Evolutionary conservation across 2,113 vertebrate genomes (phyloP).

Genomic region (Eulemur rufifrons): DNA sequence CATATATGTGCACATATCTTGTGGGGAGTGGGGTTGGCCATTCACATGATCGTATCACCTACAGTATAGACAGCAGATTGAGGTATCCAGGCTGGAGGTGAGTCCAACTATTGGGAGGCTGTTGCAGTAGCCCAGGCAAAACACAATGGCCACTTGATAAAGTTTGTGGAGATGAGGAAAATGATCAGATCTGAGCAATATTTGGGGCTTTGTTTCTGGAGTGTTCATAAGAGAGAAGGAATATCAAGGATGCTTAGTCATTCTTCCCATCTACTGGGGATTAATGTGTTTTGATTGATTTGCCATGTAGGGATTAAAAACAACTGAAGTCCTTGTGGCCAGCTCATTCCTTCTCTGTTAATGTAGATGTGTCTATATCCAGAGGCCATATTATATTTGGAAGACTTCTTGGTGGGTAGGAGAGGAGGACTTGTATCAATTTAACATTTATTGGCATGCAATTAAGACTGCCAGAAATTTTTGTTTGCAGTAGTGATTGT

Average conservation of each 20-base stretch:
- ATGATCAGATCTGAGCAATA: not conserved
- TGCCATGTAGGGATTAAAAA: not conserved
- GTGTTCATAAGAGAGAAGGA: not conserved
- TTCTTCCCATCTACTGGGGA: not conserved
- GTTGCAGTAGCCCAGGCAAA: not conserved
- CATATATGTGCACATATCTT: no score
- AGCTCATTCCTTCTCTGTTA: not conserved
- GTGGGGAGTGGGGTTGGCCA: not conserved
- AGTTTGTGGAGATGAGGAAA: not conserved
- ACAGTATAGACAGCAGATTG: not conserved
- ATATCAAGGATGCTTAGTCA: not conserved
- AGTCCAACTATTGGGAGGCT: not conserved
- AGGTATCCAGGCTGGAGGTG: not conserved
- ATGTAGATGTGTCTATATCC: not conserved
- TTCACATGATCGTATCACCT: not conserved
- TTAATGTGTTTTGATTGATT: not conserved
- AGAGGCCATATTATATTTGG: not conserved
- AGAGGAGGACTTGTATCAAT: not conserved
- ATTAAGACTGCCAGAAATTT: not conserved
- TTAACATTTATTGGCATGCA: not conserved
- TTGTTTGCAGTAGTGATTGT: not conserved
- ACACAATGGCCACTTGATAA: not conserved
- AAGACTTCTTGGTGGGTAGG: not conserved
- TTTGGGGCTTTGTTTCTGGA: not conserved
- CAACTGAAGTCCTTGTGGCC: not conserved